Percentiles rank a stretch among this genome's conserved stretches.
These are phyloP conservation scores for Beroe ovata DNA, from an alignment of 37 sponge, comb jelly and placozoan genomes.

Conservation along the genomic window DNA sequence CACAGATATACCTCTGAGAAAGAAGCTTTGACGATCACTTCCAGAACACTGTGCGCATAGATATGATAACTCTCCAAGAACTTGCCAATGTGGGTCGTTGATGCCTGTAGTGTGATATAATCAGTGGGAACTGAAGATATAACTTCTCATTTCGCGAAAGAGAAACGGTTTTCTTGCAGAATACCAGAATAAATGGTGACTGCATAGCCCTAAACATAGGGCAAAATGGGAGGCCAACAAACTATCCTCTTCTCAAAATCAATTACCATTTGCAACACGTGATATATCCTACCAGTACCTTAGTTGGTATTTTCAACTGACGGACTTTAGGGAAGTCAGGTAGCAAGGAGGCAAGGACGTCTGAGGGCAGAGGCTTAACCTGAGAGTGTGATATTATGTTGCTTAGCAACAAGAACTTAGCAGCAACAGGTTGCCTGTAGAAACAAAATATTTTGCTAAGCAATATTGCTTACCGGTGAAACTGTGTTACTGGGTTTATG, in stretches of 20 bases:
- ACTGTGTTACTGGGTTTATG: background rate
- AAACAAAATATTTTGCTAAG: background rate
- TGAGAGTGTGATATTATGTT: background rate
- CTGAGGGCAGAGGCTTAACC: constrained; percentile 46
- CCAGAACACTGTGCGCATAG: constrained; percentile 22
- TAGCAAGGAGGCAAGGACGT: constrained; percentile 46
- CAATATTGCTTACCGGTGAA: constrained; percentile 13
- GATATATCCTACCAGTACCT: no score
- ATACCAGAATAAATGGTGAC: no score
- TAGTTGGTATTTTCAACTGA: background rate
- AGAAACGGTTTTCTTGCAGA: no score
- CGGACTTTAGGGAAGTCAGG: constrained; percentile 21
- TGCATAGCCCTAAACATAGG: no score
- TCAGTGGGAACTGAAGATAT: no score
- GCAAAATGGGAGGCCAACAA: no score
- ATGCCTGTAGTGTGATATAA: background rate
- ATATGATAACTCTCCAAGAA: constrained; percentile 1
- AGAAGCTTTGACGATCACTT: constrained; percentile 39
- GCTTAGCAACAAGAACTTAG: background rate
- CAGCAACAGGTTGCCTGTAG: no score
- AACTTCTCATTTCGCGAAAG: no score
- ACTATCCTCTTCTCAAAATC: no score
- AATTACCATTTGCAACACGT: no score
- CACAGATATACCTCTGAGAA: constrained; percentile 65
- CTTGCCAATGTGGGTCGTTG: background rate